Evolutionary conservation across 64 coral and sea anemone genomes (phyloP).

Genomic region (Hydrozoanthus tunicans): DNA sequence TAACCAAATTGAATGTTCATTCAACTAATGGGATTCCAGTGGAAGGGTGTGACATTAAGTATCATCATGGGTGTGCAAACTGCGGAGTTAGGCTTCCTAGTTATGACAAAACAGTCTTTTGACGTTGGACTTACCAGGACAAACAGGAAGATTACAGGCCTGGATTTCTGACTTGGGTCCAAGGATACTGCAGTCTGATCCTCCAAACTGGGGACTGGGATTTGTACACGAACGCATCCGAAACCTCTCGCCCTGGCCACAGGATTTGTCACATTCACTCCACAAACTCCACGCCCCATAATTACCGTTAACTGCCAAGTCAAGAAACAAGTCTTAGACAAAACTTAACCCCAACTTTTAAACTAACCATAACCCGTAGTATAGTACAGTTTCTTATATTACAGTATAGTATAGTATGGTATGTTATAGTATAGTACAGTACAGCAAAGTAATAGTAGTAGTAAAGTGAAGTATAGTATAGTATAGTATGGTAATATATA

Average conservation of each 20-base stretch:
- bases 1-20: no score
- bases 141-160: slow-evolving; percentile 66
- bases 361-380: background rate
- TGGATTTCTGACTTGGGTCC: slow-evolving; percentile 67
- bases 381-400: background rate
- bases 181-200: slow-evolving; percentile 68
- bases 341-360: no score
- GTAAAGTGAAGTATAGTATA: background rate
- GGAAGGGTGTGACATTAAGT: no score
- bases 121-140: slow-evolving; percentile 64
- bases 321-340: background rate
- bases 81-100: no score
- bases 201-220: slow-evolving; percentile 82
- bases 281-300: slow-evolving; percentile 83
- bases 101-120: no score
- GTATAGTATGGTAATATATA: background rate
- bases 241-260: slow-evolving; percentile 70
- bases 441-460: background rate
- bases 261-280: slow-evolving; percentile 89
- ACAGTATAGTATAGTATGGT: background rate
- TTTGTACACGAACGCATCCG: slow-evolving; percentile 83
- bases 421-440: background rate
- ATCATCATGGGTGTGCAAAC: no score
- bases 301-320: slow-evolving; percentile 77
- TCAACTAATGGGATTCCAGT: no score